These are phyloP conservation scores for Ips typographus DNA, from an alignment of 1,140 invertebrate genomes.

Conservation along the genomic window DNA sequence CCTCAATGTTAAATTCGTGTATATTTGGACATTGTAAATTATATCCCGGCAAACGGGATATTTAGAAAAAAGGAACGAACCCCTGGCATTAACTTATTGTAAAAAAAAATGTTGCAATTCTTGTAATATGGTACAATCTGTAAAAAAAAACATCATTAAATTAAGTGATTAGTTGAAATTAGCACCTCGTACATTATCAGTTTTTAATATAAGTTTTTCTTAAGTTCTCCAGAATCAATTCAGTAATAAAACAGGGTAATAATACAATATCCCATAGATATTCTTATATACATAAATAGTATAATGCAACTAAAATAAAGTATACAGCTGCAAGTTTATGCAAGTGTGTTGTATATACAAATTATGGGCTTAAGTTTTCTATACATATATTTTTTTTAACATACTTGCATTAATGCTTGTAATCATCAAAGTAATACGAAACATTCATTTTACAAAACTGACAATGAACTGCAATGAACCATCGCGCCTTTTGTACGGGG, in stretches of 20 bases:
- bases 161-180: constrained; percentile 40
- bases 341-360: too few relatives aligned
- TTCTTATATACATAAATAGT: constrained; percentile 40
- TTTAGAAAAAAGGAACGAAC: constrained; percentile 48
- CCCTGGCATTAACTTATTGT: constrained; percentile 49
- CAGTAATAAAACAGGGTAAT: constrained; percentile 45
- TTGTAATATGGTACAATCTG: constrained; percentile 48
- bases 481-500: constrained; percentile 44
- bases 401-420: neutral
- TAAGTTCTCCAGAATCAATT: too few relatives aligned
- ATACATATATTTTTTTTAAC: too few relatives aligned
- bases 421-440: constrained; percentile 5
- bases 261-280: constrained; percentile 45
- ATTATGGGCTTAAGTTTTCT: too few relatives aligned
- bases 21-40: constrained; percentile 41
- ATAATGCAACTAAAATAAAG: constrained; percentile 19
- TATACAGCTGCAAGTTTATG: constrained; percentile 31
- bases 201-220: too few relatives aligned
- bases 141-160: constrained; percentile 43
- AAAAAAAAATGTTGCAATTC: constrained; percentile 50
- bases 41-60: constrained; percentile 41
- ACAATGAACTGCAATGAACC: constrained; percentile 1
- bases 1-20: constrained; percentile 32
- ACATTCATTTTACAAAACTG: neutral
- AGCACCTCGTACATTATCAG: constrained; percentile 45